These are phyloP conservation scores for Melieria crassipennis DNA, from an alignment of 2,888 invertebrate species.

Conservation along the genomic window DNA sequence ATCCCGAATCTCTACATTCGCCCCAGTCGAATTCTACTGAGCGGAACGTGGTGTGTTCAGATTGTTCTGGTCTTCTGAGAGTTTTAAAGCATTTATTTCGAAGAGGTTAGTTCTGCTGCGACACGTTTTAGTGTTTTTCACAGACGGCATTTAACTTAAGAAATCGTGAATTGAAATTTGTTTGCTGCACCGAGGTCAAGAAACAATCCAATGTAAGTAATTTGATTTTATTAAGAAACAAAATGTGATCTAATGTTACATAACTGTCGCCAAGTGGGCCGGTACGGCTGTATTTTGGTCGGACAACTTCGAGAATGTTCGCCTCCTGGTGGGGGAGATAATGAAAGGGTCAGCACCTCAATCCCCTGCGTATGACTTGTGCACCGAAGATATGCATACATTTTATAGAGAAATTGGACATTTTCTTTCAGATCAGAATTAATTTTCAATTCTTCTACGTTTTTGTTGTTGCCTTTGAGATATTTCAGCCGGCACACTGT, in stretches of 20 bases:
- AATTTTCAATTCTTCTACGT: no score
- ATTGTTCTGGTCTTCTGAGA: slow-evolving; percentile 43
- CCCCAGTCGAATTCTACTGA: slow-evolving; percentile 26
- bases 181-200: background rate
- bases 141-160: slow-evolving; percentile 11
- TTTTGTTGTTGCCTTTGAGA: no score
- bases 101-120: slow-evolving; percentile 33
- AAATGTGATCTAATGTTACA: background rate
- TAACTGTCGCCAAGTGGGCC: background rate
- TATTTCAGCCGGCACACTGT: no score
- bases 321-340: background rate
- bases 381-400: no score
- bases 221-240: background rate
- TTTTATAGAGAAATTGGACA: no score
- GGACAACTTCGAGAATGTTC: slow-evolving; percentile 2
- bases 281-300: background rate
- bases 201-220: slow-evolving; percentile 37
- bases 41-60: slow-evolving; percentile 35
- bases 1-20: no score
- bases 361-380: no score
- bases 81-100: slow-evolving; percentile 34
- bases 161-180: slow-evolving; percentile 4
- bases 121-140: slow-evolving; percentile 36
- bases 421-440: no score
- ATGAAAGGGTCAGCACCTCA: no score